Evolutionary conservation across 2,888 invertebrate species (phyloP).

Genomic region (Drosophila kokeensis): DNA sequence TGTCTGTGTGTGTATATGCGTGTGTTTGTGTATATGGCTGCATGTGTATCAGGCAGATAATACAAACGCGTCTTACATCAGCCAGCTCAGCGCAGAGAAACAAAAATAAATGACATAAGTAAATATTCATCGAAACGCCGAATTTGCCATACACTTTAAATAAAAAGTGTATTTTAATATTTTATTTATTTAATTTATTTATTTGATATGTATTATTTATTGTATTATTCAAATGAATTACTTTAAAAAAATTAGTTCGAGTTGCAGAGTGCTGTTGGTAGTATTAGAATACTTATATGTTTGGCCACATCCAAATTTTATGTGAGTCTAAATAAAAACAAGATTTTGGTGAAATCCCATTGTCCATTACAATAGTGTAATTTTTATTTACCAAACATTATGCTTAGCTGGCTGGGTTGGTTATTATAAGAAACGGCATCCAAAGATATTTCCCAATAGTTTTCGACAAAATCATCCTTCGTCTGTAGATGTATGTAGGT

Average conservation of each 20-base stretch:
- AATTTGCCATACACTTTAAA: constrained; percentile 7
- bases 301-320: too few relatives aligned
- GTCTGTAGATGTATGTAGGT: not conserved
- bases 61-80: constrained; percentile 47
- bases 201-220: not conserved
- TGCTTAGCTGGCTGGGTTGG: not conserved
- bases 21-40: not conserved
- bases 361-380: not conserved
- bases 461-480: not conserved
- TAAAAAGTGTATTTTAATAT: not conserved
- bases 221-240: not conserved
- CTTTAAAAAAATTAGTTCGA: not conserved
- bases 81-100: constrained; percentile 36
- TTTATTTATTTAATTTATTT: not conserved
- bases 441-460: too few relatives aligned
- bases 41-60: constrained; percentile 18
- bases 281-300: not conserved
- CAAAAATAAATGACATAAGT: constrained; percentile 27
- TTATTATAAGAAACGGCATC: not conserved
- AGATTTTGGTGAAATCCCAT: not conserved
- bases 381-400: not conserved
- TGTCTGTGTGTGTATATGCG: constrained; percentile 7
- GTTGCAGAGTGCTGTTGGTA: not conserved
- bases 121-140: not conserved
- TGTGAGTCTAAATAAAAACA: not conserved